Percentiles rank a stretch among this genome's conserved stretches.
phyloP scores from a whole-genome alignment of 2,113 vertebrate genomes.

The Abramis brama region DNA sequence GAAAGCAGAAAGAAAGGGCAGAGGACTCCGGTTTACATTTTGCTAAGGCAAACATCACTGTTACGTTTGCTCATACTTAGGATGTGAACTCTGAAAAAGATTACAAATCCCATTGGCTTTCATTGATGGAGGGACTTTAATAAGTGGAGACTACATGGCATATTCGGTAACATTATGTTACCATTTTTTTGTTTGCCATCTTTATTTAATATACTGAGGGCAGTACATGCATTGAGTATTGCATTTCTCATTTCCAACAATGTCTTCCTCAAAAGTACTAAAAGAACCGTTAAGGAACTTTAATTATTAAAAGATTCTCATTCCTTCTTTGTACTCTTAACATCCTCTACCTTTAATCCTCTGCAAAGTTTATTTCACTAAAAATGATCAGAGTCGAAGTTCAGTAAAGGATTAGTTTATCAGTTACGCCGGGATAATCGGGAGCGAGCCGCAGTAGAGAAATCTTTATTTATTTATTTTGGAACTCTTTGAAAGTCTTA shows the following conservation, averaged over 20 bases:
- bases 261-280: neutral
- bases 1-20: neutral
- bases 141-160: neutral
- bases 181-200: neutral
- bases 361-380: neutral
- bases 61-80: neutral
- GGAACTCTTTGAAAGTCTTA: neutral
- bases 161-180: too few relatives aligned
- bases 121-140: neutral
- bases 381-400: slow-evolving; percentile 16
- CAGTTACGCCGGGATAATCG: slow-evolving; percentile 2
- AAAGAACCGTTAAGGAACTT: neutral
- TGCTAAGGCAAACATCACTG: neutral
- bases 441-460: neutral
- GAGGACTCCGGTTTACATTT: neutral
- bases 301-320: neutral
- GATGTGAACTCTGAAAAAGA: neutral
- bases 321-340: neutral
- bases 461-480: neutral
- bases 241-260: neutral
- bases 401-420: slow-evolving; percentile 21
- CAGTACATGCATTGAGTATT: neutral
- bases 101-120: neutral
- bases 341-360: slow-evolving; percentile 22
- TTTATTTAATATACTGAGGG: neutral